Base-by-base conservation (phyloP, 2,797 vertebrate genomes). In the Cryptoprocta ferox region DNA sequence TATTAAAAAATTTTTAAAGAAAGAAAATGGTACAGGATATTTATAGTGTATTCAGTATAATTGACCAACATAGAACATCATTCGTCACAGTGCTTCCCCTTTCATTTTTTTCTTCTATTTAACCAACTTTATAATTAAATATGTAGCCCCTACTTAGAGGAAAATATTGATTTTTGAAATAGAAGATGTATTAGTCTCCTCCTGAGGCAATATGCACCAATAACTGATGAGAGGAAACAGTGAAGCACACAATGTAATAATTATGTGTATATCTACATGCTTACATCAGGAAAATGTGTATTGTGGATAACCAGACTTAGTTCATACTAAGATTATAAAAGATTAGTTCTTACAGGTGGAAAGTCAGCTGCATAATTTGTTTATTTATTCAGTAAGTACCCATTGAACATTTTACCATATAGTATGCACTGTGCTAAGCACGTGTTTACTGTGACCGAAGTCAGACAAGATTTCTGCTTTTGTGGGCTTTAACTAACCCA, bases 101-200 rank as follows among this genome's bases (percentile, higher is more conserved):
- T 9, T 48, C 76, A 63, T 66, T 10, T 70, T 42, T 96, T 79
- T 30, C 45, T 70, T 97, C 76, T 78, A 79, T 73, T 71, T 97
- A 84, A 91, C 28, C 75, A 90, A 53, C 4, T 75, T 84, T 32
- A 15, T 83, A 73, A 73, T 94, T 95, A 89, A 94, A 86, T 76
- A 94, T 53, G 7, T 53, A 82, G 12, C 3, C 12, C 14, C 42
- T 86, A 32, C 37, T 71, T 50, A 83, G 16, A 80, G 9, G 37
- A 14, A 70, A 70, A 82, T 82, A 66, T 3, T 89, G 50, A 45
- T 30, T 59, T 89, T 97, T 76, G 5, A 78, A 32, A 70, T 30
- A 79, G 24, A 75, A 45, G 28, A 70, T 50, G 26, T 59, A 48
- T 56, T 84, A 89, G 2, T 94, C 6, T 89, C 6, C 35, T 79